A percentile compares a stretch with the other conserved stretches of the same genome.
Evolutionary conservation across 2,113 vertebrate species (phyloP).

Genomic region (Ophthalmolycus amberensis): DNA sequence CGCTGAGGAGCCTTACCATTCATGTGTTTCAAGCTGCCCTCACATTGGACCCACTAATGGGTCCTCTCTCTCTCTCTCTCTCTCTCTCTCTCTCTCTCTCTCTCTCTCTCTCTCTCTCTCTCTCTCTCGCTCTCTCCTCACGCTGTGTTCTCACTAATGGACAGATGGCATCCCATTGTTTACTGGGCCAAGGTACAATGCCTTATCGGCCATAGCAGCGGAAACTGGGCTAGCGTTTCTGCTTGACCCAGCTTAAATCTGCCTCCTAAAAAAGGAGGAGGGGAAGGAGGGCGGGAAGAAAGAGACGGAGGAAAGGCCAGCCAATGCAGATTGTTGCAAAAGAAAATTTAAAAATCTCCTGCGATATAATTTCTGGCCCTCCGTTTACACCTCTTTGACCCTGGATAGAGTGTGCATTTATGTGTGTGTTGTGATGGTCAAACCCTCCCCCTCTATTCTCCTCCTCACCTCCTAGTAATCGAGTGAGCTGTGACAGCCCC

Average conservation of each 20-base stretch:
- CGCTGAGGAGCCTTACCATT: constrained; percentile 42
- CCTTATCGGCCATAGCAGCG: constrained; percentile 82
- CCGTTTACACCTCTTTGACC: constrained; percentile 65
- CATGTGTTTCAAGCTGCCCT: constrained; percentile 67
- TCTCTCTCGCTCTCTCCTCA: constrained; percentile 52
- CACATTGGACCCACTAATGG: constrained; percentile 68
- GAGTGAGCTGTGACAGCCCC: constrained; percentile 79
- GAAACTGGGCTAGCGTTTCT: constrained; percentile 83
- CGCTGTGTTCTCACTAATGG: constrained; percentile 78
- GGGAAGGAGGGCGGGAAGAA: constrained; percentile 50
- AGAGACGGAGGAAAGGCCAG: background rate
- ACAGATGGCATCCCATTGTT: constrained; percentile 85
- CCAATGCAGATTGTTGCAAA: constrained; percentile 56
- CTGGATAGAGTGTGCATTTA: constrained; percentile 46
- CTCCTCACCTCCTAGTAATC: constrained; percentile 73
- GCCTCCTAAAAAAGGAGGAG: constrained; percentile 72
- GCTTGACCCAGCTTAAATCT: constrained; percentile 81
- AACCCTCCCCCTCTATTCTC: constrained; percentile 59
- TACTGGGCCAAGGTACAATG: constrained; percentile 85
- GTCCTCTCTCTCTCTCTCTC: constrained; percentile 58
- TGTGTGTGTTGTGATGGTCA: constrained; percentile 47
- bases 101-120: constrained; percentile 55
- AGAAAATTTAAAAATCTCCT: constrained; percentile 19
- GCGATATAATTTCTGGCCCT: constrained; percentile 59
- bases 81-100: constrained; percentile 29